phyloP scores from a whole-genome alignment of 2,113 vertebrate genomes.

The Acanthisitta chloris region DNA sequence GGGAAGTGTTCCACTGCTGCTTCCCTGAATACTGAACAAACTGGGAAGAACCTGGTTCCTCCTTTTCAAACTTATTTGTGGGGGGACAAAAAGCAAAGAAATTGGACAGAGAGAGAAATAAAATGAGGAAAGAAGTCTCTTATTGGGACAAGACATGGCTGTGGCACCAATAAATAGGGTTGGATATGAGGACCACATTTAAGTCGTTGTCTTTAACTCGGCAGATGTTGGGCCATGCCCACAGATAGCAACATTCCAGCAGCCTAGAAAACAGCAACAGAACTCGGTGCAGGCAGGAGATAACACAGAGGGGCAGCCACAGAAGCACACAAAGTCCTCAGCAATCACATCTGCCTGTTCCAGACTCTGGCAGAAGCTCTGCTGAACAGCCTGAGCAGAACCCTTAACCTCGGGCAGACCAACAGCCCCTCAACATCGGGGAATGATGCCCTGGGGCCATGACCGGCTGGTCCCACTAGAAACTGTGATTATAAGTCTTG shows the following conservation, averaged over 20 bases:
- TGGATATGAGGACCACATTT: fast-evolving
- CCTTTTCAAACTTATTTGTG: not conserved
- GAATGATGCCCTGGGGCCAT: not conserved
- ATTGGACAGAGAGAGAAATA: not conserved
- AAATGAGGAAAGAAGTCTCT: not conserved
- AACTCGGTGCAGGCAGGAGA: not conserved
- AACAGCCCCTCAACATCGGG: not conserved
- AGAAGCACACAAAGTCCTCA: not conserved
- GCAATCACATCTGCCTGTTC: not conserved
- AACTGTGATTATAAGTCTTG: not conserved
- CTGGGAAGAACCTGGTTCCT: not conserved
- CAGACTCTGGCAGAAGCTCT: not conserved
- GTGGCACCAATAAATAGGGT: not conserved
- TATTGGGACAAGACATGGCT: not conserved
- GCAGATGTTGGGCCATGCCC: not conserved
- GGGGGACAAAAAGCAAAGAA: fast-evolving
- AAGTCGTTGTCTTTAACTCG: not conserved
- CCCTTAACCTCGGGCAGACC: not conserved
- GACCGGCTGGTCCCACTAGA: not conserved
- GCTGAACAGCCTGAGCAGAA: not conserved
- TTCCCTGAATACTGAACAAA: not conserved
- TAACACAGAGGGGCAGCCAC: not conserved
- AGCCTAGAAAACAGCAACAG: not conserved
- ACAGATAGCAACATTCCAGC: not conserved
- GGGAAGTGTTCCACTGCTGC: not conserved